Conservation (phyloP, 2,113 vertebrate genomes). For the Chaetodon trifascialis region DNA sequence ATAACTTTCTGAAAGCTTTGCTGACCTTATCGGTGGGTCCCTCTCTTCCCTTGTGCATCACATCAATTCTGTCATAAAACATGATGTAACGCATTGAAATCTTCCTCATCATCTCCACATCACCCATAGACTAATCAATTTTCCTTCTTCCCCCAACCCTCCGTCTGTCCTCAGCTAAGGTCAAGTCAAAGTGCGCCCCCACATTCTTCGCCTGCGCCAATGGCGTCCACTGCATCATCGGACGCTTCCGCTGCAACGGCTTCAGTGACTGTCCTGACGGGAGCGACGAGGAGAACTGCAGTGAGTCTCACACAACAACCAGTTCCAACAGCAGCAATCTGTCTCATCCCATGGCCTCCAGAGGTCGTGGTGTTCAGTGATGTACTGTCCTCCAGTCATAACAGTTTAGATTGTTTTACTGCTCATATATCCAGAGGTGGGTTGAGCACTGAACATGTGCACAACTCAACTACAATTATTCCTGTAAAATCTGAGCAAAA, state of each 20-base stretch:
- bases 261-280: slow-evolving; percentile 96
- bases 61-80: slow-evolving; percentile 45
- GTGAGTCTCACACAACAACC: slow-evolving; percentile 85
- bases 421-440: not conserved
- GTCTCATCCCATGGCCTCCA: slow-evolving; percentile 3
- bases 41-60: slow-evolving; percentile 2
- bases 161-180: slow-evolving; percentile 85
- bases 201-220: slow-evolving; percentile 95
- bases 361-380: slow-evolving; percentile 14
- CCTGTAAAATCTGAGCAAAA: slow-evolving; percentile 1
- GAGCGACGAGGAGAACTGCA: slow-evolving; percentile 98
- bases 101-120: slow-evolving; percentile 16
- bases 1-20: not conserved
- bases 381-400: slow-evolving; percentile 19
- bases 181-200: slow-evolving; percentile 92
- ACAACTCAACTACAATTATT: not conserved
- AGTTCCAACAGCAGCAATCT: not conserved
- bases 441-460: not conserved
- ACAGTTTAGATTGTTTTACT: slow-evolving; percentile 8
- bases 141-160: slow-evolving; percentile 16
- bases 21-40: not conserved
- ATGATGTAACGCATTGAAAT: slow-evolving; percentile 25
- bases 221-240: slow-evolving; percentile 97
- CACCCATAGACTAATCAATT: slow-evolving; percentile 40
- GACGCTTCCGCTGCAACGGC: slow-evolving; percentile 96